Conservation (phyloP, 2,888 invertebrate genomes). For the Muschampia plurimacula region DNA sequence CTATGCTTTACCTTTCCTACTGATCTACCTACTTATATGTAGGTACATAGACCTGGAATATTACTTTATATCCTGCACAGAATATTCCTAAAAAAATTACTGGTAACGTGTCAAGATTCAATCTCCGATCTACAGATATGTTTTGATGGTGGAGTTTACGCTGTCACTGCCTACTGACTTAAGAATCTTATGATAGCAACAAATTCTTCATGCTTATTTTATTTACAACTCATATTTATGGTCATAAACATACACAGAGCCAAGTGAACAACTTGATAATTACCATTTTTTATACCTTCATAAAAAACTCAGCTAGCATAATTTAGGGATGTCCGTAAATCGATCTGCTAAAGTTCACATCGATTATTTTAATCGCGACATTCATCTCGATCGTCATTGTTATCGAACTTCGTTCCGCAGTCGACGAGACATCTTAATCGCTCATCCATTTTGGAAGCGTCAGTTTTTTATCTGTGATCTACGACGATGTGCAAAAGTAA, state of each 20-base stretch:
- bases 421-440: slow-evolving; percentile 39
- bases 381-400: slow-evolving; percentile 42
- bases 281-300: background rate
- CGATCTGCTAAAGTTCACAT: slow-evolving; percentile 37
- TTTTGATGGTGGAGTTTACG: no score
- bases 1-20: no score
- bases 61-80: no score
- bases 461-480: slow-evolving; percentile 34
- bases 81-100: no score
- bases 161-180: no score
- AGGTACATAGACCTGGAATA: no score
- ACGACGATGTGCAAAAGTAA: slow-evolving; percentile 4
- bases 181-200: no score
- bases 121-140: no score
- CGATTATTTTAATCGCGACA: slow-evolving; percentile 44
- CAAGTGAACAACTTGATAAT: background rate
- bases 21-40: no score
- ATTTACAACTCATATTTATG: background rate
- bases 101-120: no score
- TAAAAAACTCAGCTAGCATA: background rate
- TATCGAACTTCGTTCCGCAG: slow-evolving; percentile 37
- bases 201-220: no score
- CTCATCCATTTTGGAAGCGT: slow-evolving; percentile 24
- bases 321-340: slow-evolving; percentile 22
- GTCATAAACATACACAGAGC: background rate